Evolutionary conservation across 2,888 invertebrate species (phyloP).

Genomic region (Tetheella fluctuosa): DNA sequence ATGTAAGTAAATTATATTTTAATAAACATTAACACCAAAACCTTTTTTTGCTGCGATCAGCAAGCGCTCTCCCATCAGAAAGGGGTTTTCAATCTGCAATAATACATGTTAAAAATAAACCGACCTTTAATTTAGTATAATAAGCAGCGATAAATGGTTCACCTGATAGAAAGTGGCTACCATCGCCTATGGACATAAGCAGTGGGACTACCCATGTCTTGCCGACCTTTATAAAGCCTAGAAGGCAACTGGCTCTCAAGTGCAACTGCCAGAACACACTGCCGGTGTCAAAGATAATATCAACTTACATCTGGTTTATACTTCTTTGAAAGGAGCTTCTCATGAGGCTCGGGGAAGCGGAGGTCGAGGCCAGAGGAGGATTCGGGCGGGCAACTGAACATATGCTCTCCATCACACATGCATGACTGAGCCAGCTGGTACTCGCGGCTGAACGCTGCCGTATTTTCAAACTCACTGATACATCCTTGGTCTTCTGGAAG

Average conservation of each 20-base stretch:
- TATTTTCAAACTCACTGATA: slow-evolving; percentile 95
- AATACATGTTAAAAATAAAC: slow-evolving; percentile 11
- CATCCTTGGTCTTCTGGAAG: slow-evolving; percentile 92
- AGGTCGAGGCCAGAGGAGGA: slow-evolving; percentile 79
- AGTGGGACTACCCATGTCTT: too few species aligned
- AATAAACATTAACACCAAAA: slow-evolving; percentile 85
- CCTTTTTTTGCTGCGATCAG: slow-evolving; percentile 98
- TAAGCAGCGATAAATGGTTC: too few species aligned
- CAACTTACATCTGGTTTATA: slow-evolving; percentile 83
- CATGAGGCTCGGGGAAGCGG: slow-evolving; percentile 87
- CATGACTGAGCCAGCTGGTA: slow-evolving; percentile 97
- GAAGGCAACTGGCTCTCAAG: too few species aligned
- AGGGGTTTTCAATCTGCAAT: slow-evolving; percentile 91
- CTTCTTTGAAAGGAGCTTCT: slow-evolving; percentile 91
- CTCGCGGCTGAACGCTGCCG: slow-evolving; percentile 96
- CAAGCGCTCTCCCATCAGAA: slow-evolving; percentile 91
- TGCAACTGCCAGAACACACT: too few species aligned
- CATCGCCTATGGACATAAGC: too few species aligned
- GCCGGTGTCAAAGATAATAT: too few species aligned
- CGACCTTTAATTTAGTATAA: too few species aligned
- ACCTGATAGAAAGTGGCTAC: too few species aligned
- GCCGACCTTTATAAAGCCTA: too few species aligned
- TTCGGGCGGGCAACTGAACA: slow-evolving; percentile 93
- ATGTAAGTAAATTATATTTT: slow-evolving; percentile 29
- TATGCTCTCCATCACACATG: slow-evolving; percentile 99